These are phyloP conservation scores for Congeria kusceri DNA, from an alignment of 2,888 invertebrate species.

Conservation along the genomic window DNA sequence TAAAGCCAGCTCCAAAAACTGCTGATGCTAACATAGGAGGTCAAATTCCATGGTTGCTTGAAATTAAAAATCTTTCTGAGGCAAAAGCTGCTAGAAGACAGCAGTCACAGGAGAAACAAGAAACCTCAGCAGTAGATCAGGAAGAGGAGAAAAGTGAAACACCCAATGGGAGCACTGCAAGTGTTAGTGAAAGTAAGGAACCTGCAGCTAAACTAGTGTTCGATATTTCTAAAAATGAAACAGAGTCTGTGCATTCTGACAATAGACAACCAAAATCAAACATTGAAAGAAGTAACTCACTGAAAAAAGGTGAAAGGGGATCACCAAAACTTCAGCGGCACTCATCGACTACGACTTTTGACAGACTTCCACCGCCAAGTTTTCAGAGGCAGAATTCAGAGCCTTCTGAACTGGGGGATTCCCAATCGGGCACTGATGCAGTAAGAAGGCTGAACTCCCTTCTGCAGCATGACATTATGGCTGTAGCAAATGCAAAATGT, in stretches of 20 bases:
- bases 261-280: conserved; percentile 14
- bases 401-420: conserved; percentile 22
- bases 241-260: conserved; percentile 4
- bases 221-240: conserved; percentile 38
- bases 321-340: conserved; percentile 54
- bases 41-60: conserved; percentile 62
- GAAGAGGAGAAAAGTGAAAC: conserved; percentile 21
- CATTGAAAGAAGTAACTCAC: conserved; percentile 37
- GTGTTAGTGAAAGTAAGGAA: conserved; percentile 17
- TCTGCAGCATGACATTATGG: conserved; percentile 77
- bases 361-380: conserved; percentile 33
- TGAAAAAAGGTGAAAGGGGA: conserved; percentile 21
- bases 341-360: conserved; percentile 51
- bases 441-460: conserved; percentile 70
- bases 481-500: conserved; percentile 71
- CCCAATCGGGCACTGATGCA: conserved; percentile 37
- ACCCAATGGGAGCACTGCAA: conserved; percentile 20
- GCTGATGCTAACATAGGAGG: conserved; percentile 22
- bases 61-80: conserved; percentile 66
- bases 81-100: conserved; percentile 62
- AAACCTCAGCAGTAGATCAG: conserved; percentile 10
- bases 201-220: conserved; percentile 37
- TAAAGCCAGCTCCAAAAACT: conserved; percentile 35
- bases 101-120: conserved; percentile 53
- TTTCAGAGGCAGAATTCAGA: conserved; percentile 53